Evolutionary conservation across 2,113 vertebrate species (phyloP).

Genomic region (Bettongia penicillata): DNA sequence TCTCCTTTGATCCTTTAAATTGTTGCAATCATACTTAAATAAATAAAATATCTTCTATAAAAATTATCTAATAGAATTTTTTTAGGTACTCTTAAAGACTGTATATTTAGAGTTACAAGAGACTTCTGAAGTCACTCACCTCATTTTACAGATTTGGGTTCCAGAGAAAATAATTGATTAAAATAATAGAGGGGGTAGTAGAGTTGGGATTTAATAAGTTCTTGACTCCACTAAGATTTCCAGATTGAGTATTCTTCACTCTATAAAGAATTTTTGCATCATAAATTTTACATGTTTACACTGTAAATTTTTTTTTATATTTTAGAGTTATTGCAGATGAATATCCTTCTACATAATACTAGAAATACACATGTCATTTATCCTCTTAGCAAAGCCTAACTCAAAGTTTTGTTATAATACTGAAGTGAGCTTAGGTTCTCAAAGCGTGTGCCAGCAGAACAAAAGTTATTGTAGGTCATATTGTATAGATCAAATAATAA

Average conservation of each 20-base stretch:
- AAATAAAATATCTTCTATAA: background rate
- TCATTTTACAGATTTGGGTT: background rate
- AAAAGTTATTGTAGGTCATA: background rate
- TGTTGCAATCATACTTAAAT: background rate
- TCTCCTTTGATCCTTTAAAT: background rate
- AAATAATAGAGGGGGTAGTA: background rate
- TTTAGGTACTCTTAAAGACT: background rate
- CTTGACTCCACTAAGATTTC: background rate
- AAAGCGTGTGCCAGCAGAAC: background rate
- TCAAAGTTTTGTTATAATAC: background rate
- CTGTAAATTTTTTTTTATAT: background rate
- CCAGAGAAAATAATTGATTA: background rate
- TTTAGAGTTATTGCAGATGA: background rate
- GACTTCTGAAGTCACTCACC: background rate
- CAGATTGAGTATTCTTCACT: background rate
- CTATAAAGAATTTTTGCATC: no score
- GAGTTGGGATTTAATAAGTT: background rate
- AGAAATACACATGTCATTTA: background rate
- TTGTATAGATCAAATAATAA: no score
- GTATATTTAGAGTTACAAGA: background rate
- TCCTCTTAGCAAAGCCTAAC: background rate
- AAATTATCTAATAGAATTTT: background rate
- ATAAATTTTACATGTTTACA: no score
- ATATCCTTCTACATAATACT: background rate
- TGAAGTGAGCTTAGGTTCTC: background rate